Evolutionary conservation across 2,113 vertebrate genomes (phyloP).

Genomic region (Triplophysa dalaica): DNA sequence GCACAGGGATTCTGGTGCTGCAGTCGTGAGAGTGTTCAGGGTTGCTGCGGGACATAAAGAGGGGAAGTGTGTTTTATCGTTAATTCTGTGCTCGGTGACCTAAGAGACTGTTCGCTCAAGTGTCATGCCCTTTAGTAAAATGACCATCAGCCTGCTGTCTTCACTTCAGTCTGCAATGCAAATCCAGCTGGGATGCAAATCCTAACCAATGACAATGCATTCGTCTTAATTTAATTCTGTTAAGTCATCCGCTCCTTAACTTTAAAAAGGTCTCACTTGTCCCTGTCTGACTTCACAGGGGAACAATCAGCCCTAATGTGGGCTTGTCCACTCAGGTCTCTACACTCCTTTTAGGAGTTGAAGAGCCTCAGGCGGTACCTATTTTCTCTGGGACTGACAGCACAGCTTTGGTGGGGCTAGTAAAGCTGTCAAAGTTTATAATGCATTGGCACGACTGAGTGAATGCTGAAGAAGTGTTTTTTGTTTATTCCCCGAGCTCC

Average conservation of each 20-base stretch:
- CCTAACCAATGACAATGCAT: not conserved
- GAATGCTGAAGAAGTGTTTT: conserved; percentile 9
- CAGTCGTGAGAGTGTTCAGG: conserved; percentile 56
- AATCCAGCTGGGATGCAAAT: not conserved
- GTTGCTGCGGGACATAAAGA: conserved; percentile 37
- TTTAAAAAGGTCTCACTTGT: conserved; percentile 52
- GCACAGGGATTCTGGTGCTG: conserved; percentile 52
- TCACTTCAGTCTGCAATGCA: conserved; percentile 11
- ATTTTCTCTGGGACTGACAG: conserved; percentile 46
- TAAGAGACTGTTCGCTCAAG: conserved; percentile 29
- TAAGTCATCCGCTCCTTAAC: not conserved
- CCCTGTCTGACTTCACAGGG: conserved; percentile 59
- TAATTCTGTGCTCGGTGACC: conserved; percentile 55
- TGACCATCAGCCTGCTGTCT: not conserved
- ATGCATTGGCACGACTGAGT: conserved; percentile 4
- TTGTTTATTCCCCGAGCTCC: conserved; percentile 51
- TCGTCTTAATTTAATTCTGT: not conserved
- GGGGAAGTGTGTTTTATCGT: conserved; percentile 52
- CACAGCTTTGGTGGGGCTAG: conserved; percentile 20
- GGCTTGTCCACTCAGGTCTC: conserved; percentile 62
- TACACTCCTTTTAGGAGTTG: conserved; percentile 38
- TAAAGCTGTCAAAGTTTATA: conserved; percentile 10
- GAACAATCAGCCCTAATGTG: conserved; percentile 61
- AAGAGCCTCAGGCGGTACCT: conserved; percentile 51
- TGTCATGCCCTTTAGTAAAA: conserved; percentile 29